These are phyloP conservation scores for Myotis davidii DNA, from an alignment of 2,113 vertebrate species.

Conservation along the genomic window DNA sequence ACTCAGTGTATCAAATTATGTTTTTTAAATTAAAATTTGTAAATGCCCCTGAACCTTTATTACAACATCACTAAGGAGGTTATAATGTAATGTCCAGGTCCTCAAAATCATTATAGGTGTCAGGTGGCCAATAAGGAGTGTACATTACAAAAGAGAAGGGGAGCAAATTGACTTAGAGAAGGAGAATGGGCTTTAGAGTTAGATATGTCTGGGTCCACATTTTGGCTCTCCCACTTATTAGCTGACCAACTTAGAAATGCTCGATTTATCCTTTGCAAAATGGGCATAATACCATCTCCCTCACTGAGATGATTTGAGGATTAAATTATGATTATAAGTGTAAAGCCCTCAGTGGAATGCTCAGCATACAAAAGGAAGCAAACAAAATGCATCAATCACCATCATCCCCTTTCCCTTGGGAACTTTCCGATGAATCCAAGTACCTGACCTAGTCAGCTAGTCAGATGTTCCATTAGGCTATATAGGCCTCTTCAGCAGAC, in stretches of 20 bases:
- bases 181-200: not conserved
- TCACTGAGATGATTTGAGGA: not conserved
- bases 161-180: not conserved
- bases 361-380: not conserved
- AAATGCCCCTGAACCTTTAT: not conserved
- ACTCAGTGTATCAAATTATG: not conserved
- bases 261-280: not conserved
- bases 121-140: not conserved
- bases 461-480: not conserved
- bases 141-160: not conserved
- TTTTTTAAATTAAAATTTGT: constrained; percentile 20
- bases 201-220: not conserved
- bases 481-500: not conserved
- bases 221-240: not conserved
- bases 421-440: not conserved
- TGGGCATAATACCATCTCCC: not conserved
- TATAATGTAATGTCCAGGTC: not conserved
- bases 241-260: not conserved
- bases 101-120: not conserved
- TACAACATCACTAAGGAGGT: not conserved
- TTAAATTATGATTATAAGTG: not conserved
- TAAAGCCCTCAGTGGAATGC: not conserved
- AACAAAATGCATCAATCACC: not conserved
- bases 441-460: not conserved
- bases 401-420: not conserved